phyloP scores from a whole-genome alignment of 2,113 vertebrate species.

The Pionites leucogaster region DNA sequence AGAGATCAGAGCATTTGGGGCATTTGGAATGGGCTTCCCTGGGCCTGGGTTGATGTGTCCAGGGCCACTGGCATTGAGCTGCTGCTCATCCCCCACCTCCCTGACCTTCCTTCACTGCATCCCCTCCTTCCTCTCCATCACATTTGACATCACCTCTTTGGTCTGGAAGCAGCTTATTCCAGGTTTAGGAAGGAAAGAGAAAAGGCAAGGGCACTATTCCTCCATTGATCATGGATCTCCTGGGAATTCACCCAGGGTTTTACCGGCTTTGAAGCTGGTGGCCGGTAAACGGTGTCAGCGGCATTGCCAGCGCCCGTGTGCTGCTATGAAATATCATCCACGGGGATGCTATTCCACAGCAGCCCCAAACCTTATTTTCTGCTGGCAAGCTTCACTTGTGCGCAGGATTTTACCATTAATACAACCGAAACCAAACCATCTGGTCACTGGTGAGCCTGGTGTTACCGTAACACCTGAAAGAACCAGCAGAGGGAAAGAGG shows the following conservation, averaged over 20 bases:
- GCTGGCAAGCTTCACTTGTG: neutral
- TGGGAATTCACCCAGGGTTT: neutral
- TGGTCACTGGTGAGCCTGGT: neutral
- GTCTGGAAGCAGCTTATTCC: neutral
- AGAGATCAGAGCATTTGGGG: neutral
- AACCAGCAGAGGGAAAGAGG: neutral
- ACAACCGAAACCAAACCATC: neutral
- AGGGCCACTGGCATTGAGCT: neutral
- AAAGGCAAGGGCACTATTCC: neutral
- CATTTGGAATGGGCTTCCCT: neutral
- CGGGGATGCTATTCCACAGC: rapidly evolving
- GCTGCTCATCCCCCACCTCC: rapidly evolving
- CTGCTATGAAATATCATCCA: neutral
- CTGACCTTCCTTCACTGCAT: neutral
- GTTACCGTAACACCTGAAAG: neutral
- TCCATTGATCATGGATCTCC: neutral
- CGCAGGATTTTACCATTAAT: neutral
- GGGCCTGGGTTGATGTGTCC: neutral
- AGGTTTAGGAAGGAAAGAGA: neutral
- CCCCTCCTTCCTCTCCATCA: neutral
- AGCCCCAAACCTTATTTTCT: neutral
- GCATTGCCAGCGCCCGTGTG: neutral
- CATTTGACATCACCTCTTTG: neutral
- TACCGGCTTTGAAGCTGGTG: neutral
- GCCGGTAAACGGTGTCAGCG: neutral